Conservation (phyloP, 2,888 invertebrate species). For the Eugnorisma glareosa region DNA sequence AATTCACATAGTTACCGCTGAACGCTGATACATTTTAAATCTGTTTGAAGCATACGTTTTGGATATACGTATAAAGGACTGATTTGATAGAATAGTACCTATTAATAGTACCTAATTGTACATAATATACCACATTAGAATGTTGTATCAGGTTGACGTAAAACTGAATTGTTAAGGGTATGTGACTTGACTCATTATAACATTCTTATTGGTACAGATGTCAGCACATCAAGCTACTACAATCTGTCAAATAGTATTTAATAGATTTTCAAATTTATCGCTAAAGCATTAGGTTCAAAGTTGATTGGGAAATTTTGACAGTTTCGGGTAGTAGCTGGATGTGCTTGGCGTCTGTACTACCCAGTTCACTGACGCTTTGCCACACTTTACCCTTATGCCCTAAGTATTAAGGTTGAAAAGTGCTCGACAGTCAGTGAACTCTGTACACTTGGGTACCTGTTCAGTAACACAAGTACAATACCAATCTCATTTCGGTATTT, state of each 20-base stretch:
- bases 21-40: not conserved
- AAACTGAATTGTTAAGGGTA: not conserved
- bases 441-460: not conserved
- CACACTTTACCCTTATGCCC: too few relatives aligned
- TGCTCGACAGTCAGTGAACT: too few relatives aligned
- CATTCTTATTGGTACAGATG: not conserved
- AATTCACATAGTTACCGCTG: not conserved
- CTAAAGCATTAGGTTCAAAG: too few relatives aligned
- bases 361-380: too few relatives aligned
- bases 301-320: too few relatives aligned
- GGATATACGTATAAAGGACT: not conserved
- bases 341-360: too few relatives aligned
- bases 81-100: not conserved
- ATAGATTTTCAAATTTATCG: too few relatives aligned
- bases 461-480: not conserved
- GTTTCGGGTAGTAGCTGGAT: too few relatives aligned
- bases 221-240: too few relatives aligned
- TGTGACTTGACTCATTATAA: not conserved
- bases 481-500: slow-evolving; percentile 3
- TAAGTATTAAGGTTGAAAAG: too few relatives aligned
- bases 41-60: not conserved
- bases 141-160: not conserved
- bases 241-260: too few relatives aligned
- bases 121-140: not conserved
- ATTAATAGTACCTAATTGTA: too few relatives aligned